Base-by-base conservation (phyloP, 1,140 invertebrate species). In the Hyphantria cunea region DNA sequence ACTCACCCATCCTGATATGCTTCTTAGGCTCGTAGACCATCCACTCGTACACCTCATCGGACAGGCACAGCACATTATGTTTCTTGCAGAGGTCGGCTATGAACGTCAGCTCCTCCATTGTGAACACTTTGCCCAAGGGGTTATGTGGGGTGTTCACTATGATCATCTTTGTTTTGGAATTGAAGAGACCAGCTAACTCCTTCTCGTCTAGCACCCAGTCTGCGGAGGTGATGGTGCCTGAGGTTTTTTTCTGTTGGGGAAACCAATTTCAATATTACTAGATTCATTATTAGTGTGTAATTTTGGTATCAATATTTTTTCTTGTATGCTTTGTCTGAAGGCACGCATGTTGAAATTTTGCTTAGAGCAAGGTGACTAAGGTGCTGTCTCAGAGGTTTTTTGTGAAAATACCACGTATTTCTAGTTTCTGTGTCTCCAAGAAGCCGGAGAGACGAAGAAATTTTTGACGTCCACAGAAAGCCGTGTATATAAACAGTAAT, bases 11-110 rank as follows among this genome's bases (percentile, higher is more conserved):
- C 80, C 97, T 93, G 60, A 98, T 94, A 91, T 99, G 98, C 82
- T 97, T 92, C 44, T 94, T 92, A 0, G 95, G 95, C 78, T 96
- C 93, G 81, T 97, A 99, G 14, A 98, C 95, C 72, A 99, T 94
- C 97, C 98, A 99, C 90, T 99, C 98, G 72, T 99, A 99, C 0
- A 99, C 99, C 91, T 99, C 99, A 91, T 99, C 98, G 7, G 97
- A 95, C 14, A 99, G 91, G 58, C 97, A 98, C 6, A 99, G 89
- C 6, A 96, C 95, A 87, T 99, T 95, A 93, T 97, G 95, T 83
- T 99, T 98, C 76, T 96, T 97, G 77, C 97, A 99, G 41, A 99
- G 90, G 74, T 95, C 80, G 0, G 96, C 98, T 73, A 99, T 97
- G 53, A 95, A 89, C 68, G 96, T 91, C 54, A 97, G 79, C 81